phyloP scores from a whole-genome alignment of 2,113 vertebrate species.

The Sisor rabdophorus region DNA sequence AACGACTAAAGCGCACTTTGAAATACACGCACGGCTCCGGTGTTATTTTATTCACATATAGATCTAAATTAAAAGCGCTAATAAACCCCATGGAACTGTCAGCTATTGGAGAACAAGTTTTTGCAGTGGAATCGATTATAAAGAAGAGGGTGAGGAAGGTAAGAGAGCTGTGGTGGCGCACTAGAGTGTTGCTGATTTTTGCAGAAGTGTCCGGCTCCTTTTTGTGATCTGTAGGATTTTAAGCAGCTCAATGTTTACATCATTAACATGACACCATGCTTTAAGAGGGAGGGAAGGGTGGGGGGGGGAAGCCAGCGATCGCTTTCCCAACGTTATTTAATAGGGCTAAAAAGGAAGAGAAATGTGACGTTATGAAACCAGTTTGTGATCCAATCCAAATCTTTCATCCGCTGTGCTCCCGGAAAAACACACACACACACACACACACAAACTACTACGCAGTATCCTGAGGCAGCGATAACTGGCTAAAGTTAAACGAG shows the following conservation, averaged over 20 bases:
- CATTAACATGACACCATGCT: conserved; percentile 24
- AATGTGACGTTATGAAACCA: conserved; percentile 15
- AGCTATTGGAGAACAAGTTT: conserved; percentile 96
- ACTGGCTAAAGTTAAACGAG: conserved; percentile 16
- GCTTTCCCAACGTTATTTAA: neutral
- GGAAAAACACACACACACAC: neutral
- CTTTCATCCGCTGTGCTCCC: neutral
- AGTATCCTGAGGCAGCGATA: neutral
- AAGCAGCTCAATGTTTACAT: conserved; percentile 31
- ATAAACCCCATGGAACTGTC: conserved; percentile 88
- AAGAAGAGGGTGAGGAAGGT: conserved; percentile 96
- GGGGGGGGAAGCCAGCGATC: neutral
- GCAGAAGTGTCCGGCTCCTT: conserved; percentile 7
- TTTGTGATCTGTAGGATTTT: neutral
- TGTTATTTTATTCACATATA: conserved; percentile 43
- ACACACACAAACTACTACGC: neutral
- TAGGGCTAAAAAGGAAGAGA: neutral
- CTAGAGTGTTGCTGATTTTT: neutral
- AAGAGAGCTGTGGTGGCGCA: conserved; percentile 28
- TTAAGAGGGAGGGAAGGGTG: conserved; percentile 9
- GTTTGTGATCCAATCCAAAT: neutral
- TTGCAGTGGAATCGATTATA: conserved; percentile 89
- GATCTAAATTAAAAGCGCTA: conserved; percentile 36
- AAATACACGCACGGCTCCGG: conserved; percentile 25
- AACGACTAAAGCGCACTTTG: conserved; percentile 18